Percentiles rank a stretch among this genome's conserved stretches.
phyloP scores from a whole-genome alignment of 2,113 vertebrate genomes.

The Anolis sagrei region DNA sequence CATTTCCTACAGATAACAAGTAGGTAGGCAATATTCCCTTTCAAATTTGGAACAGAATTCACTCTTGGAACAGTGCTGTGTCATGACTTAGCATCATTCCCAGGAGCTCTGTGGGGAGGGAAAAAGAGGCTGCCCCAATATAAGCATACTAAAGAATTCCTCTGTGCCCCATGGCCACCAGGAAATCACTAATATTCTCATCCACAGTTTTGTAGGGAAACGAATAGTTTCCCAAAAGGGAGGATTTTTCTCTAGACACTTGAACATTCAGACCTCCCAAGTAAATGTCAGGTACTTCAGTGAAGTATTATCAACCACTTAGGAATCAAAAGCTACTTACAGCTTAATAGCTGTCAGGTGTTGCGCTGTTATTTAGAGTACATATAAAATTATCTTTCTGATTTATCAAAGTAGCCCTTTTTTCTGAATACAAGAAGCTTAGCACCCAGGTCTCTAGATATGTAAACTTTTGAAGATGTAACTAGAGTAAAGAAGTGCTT shows the following conservation, averaged over 20 bases:
- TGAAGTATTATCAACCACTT: conserved; percentile 2
- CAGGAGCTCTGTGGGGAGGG: background rate
- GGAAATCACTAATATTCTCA: background rate
- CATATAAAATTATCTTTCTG: conserved; percentile 51
- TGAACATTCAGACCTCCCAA: background rate
- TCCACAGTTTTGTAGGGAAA: background rate
- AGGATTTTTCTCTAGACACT: background rate
- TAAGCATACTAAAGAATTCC: background rate
- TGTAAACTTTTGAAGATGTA: conserved; percentile 58
- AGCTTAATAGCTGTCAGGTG: conserved; percentile 1
- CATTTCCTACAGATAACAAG: background rate
- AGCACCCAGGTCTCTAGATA: conserved; percentile 34
- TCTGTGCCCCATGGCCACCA: background rate
- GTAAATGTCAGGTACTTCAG: conserved; percentile 1
- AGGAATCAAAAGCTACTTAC: conserved; percentile 10
- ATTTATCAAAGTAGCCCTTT: conserved; percentile 43
- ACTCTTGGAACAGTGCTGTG: background rate
- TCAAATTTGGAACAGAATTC: background rate
- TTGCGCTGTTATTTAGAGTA: conserved; percentile 45
- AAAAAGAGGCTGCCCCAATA: background rate
- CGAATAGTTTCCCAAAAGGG: background rate
- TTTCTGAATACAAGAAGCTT: conserved; percentile 15
- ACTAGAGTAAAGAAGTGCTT: conserved; percentile 48
- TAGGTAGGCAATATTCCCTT: background rate
- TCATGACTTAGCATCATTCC: background rate